Base-by-base conservation (phyloP, 2,113 vertebrate species). In the Peromyscus californicus region DNA sequence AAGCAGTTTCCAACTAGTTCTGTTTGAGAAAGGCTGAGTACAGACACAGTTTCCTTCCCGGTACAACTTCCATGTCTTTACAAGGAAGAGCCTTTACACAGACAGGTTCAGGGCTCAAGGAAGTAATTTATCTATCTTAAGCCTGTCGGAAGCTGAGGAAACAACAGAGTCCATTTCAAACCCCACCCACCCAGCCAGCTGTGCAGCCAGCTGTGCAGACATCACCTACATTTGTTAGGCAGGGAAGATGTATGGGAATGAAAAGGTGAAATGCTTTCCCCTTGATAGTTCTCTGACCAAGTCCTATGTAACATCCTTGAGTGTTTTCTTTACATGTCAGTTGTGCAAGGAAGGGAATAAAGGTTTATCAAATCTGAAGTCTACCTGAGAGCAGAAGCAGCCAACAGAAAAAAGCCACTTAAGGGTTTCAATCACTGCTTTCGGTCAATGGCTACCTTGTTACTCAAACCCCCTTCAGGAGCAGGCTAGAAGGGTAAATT, bases 101-200 rank as follows among this genome's bases (percentile, higher is more conserved):
- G 29, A 61, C 16, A 31, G 29, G 21, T 63, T 75, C 83, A 59
- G 84, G 22, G 33, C 63, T 67, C 67, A 90, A 90, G 39, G 19
- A 94, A 83, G 54, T 54, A 42, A 57, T 67, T 82, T 92, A 69
- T 83, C 79, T 48, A n/a, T 92, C 24, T 92, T 87, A 84, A 31
- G 21, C 59, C 67, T 39, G 17, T 12, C 69, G 31, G 84, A 84
- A 90, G 75, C 19, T 83, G 88, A 42, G 59, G 33, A 78, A 86
- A 89, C 54, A 80, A 39, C 61, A 48, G 63, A 21, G 48, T 57
- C 6, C 88, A 86, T 61, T 89, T 70, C 39, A 95, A 42, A 21
- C 36, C 69, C 69, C 69, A 82, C 3, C 21, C 10, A 79, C 65
- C 33, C 45, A 75, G n/a, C 19, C 45, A 61, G 39, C 59, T 19